Percentiles rank a stretch among this genome's conserved stretches.
These are phyloP conservation scores for Mantis religiosa DNA, from an alignment of 2,888 invertebrate genomes.

Conservation along the genomic window DNA sequence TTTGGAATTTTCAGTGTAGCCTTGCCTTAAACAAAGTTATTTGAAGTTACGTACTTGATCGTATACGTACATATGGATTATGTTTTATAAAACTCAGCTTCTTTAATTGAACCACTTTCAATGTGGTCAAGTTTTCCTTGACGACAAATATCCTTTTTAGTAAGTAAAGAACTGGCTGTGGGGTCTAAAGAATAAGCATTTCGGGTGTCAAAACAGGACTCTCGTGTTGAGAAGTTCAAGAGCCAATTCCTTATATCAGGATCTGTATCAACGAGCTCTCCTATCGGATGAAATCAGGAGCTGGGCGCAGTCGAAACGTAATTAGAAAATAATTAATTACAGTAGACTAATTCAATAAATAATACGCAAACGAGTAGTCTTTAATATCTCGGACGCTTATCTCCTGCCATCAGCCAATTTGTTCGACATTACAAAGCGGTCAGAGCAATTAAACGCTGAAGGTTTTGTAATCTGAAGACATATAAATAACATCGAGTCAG, in stretches of 20 bases:
- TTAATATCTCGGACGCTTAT: neutral
- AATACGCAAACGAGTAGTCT: neutral
- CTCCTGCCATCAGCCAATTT: neutral
- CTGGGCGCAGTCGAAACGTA: neutral
- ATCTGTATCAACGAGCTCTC: neutral
- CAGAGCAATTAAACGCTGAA: neutral
- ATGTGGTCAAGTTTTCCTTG: no score
- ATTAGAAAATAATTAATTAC: constrained; percentile 9
- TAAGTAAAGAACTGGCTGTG: no score
- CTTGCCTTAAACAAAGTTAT: no score
- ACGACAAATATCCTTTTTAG: no score
- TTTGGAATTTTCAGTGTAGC: no score
- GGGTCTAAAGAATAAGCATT: neutral
- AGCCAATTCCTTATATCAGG: neutral
- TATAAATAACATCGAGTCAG: neutral
- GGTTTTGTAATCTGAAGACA: neutral
- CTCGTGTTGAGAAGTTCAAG: neutral
- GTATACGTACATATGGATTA: no score
- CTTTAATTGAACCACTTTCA: no score
- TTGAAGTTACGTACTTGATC: no score
- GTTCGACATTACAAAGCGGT: neutral
- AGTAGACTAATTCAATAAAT: constrained; percentile 1
- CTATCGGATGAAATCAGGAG: neutral
- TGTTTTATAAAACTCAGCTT: no score
- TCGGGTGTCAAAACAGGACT: neutral